Evolutionary conservation across 1,140 invertebrate species (phyloP), one percentile per base, ranked within the genome.

Genomic region (Drosophila ohnishii): DNA sequence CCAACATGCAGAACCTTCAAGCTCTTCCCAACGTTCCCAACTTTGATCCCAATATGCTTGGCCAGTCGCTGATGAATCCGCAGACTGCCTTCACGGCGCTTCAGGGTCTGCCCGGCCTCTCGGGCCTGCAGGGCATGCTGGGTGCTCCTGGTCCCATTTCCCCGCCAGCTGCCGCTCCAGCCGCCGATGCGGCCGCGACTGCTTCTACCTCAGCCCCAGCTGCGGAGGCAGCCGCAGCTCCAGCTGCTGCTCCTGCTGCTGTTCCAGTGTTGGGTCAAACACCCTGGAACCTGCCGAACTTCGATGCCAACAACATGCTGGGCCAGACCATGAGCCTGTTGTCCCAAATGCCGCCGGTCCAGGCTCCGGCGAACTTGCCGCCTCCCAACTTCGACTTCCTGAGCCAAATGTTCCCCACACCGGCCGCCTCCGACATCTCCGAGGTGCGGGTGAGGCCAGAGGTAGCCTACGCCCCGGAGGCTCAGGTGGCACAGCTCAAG

Each of bases 391-490:
- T 60, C 0, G 64, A 73, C 14, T 62, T 85, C 5, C 42, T 89
- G 30, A 28, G 55, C 2, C 50, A 60, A 14, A 25, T 90, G 13
- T 73, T 57, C 56, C 71, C 53, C 4, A 25, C 34, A 1, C 51
- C 13, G 13, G 51, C 51, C 19, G 82, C 89, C 25, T 91, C 90
- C 0, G 77, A 90, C 10, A 88, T 91, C 14, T 83, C 78, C 10
- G 90, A 91, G 60, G 86, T 91, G 30, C 75, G 90, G 19, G 90
- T 91, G 0, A 80, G 70, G 34, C 88, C 88, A 1, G 78, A 88
- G 45, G 39, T 35, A 3, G 40, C 56, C 22, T 47, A 22, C 9
- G 14, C n/a, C 10, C 45, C 42, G 4, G 59, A 75, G 19, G 65
- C 66, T 0, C 64, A 80, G 28, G 3, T 66, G 39, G 74, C 77